Base-by-base conservation (phyloP, 2,113 vertebrate genomes). In the Hippolais icterina region DNA sequence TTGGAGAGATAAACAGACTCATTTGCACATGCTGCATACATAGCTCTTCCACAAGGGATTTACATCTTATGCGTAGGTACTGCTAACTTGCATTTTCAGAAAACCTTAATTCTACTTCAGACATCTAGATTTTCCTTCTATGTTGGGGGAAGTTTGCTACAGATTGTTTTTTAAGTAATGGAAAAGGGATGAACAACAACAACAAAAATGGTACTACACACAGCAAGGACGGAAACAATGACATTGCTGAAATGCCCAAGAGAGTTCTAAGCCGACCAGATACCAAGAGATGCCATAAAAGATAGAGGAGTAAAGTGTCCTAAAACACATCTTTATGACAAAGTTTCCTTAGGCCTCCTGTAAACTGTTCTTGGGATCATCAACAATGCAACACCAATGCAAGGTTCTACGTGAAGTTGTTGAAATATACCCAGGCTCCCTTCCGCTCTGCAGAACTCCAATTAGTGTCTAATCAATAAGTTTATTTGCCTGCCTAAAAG, bases 381-480 rank as follows among this genome's bases (percentile, higher is more conserved):
- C 56, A 77, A 49, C 59, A 76, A 63, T 9, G 33, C 28, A 90
- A 83, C 28, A 37, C 24, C 64, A 74, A 57, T 11, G 12, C 68
- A 83, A 50, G 24, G 46, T 59, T 91, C 71, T n/a, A 31, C 4
- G 0, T 19, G 28, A 95, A 90, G 52, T 33, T 52, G 60, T 85
- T 50, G 41, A 88, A 92, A 78, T 41, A 60, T 0, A 31, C 42
- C 68, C 44, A 60, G 49, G 52, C 60, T 93, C n/a, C 64, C 44
- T 93, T 71, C 60, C 2, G 20, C 88, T 90, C 64, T 54, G 60
- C 84, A 95, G 74, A 93, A 89, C 87, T 95, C 66, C 75, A 94
- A 85, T 93, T 94, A 95, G 78, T 19, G 46, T 75, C 90, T 86
- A 96, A 96, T 96, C 96, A 95, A 94, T 96, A 97, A 92, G 85